phyloP scores from a whole-genome alignment of 2,113 vertebrate genomes.

The Epinephelus fuscoguttatus region DNA sequence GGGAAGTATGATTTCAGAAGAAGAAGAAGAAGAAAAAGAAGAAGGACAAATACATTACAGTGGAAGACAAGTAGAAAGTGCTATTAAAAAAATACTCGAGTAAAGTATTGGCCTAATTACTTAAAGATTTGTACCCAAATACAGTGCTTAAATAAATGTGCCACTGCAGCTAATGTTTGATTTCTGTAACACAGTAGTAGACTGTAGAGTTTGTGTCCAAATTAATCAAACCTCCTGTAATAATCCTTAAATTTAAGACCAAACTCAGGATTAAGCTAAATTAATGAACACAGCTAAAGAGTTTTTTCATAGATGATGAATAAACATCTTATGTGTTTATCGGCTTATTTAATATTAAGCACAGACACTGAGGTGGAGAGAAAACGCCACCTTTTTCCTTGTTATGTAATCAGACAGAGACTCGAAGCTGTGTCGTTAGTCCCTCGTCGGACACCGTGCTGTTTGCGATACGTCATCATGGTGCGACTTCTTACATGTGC shows the following conservation, averaged over 20 bases:
- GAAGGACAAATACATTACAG: too few species aligned
- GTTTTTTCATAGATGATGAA: background rate
- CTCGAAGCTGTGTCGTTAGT: background rate
- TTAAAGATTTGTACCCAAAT: too few species aligned
- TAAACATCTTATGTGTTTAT: too few species aligned
- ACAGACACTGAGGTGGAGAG: background rate
- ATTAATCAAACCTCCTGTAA: background rate
- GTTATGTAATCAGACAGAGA: background rate
- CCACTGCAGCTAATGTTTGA: too few species aligned
- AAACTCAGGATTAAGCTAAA: background rate
- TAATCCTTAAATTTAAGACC: background rate
- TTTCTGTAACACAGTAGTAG: too few species aligned
- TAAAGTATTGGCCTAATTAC: too few species aligned
- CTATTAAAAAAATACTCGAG: too few species aligned
- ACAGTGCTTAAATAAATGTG: too few species aligned
- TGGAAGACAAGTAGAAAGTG: too few species aligned
- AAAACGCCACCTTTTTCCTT: background rate
- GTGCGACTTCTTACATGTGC: slow-evolving; percentile 20
- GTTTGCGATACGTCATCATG: background rate
- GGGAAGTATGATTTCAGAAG: too few species aligned
- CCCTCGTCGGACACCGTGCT: slow-evolving; percentile 8
- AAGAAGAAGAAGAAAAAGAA: too few species aligned
- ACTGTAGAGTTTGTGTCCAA: background rate
- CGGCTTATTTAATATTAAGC: background rate
- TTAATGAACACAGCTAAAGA: background rate